Evolutionary conservation across 2,888 invertebrate species (phyloP).

Genomic region (Chrysotoxum bicinctum): DNA sequence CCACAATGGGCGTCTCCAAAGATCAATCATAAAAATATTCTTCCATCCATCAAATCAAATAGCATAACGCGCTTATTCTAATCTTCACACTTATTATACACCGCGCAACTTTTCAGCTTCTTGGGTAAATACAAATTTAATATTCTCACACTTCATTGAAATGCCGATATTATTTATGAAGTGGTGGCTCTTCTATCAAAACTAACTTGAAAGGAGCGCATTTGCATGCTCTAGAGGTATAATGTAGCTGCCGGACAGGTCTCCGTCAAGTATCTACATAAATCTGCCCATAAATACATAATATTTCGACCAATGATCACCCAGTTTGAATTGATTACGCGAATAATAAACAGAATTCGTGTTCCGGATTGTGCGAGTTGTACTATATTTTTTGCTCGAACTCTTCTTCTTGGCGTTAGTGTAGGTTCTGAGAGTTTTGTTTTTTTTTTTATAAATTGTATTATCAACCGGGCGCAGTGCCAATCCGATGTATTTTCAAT

Average conservation of each 20-base stretch:
- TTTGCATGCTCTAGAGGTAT: not conserved
- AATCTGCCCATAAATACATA: constrained; percentile 59
- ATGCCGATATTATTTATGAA: constrained; percentile 54
- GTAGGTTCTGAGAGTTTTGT: constrained; percentile 9
- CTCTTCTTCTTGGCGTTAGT: constrained; percentile 11
- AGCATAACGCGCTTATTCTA: constrained; percentile 45
- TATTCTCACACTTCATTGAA: constrained; percentile 48
- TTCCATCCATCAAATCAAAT: constrained; percentile 21
- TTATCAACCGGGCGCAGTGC: constrained; percentile 64
- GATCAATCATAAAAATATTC: constrained; percentile 34
- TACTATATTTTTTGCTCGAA: not conserved
- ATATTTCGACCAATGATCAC: constrained; percentile 42
- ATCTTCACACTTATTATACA: constrained; percentile 15
- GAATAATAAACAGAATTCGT: constrained; percentile 37
- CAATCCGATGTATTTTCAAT: constrained; percentile 65
- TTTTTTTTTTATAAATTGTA: constrained; percentile 46
- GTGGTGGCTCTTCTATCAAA: constrained; percentile 10
- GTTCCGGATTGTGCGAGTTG: constrained; percentile 36
- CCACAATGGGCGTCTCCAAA: constrained; percentile 31
- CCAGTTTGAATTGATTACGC: constrained; percentile 65
- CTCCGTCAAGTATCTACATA: constrained; percentile 17
- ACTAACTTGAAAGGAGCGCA: not conserved
- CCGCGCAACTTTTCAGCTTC: not conserved
- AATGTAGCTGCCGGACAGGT: not conserved
- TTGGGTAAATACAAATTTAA: constrained; percentile 35